A percentile compares a stretch with the other conserved stretches of the same genome.
These are phyloP conservation scores for Serilophus lunatus DNA, from an alignment of 2,113 vertebrate genomes.

Conservation along the genomic window DNA sequence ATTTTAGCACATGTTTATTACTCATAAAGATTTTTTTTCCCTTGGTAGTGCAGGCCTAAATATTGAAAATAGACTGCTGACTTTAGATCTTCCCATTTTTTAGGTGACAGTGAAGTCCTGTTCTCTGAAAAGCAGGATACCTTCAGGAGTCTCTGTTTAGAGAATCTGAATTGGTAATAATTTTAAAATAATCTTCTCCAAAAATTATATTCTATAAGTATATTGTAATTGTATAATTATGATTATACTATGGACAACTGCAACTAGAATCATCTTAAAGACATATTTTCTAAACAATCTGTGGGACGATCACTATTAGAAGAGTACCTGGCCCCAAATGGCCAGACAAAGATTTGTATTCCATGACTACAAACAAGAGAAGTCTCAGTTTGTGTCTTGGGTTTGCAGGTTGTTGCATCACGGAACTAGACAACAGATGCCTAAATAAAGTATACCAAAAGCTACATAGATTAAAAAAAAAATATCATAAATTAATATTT, in stretches of 20 bases:
- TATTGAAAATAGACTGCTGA: background rate
- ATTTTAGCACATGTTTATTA: background rate
- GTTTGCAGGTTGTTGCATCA: background rate
- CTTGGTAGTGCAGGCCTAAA: background rate
- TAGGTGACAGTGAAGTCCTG: accelerated
- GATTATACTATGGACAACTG: background rate
- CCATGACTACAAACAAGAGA: background rate
- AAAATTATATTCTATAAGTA: too few species aligned
- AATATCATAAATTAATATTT: too few species aligned
- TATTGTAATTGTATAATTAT: background rate
- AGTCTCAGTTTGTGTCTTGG: background rate
- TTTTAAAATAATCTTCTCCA: background rate
- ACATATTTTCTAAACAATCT: background rate
- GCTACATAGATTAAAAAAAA: too few species aligned
- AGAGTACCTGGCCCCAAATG: background rate
- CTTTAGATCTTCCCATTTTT: background rate
- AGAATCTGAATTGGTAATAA: background rate
- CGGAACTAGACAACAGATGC: background rate
- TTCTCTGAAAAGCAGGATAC: background rate
- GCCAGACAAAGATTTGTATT: background rate
- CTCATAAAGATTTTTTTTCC: background rate
- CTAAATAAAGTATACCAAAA: background rate
- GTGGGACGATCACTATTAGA: background rate
- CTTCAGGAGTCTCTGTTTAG: background rate
- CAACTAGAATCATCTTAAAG: background rate